Evolutionary conservation across 2,113 vertebrate genomes (phyloP).

Genomic region (Lophius piscatorius): DNA sequence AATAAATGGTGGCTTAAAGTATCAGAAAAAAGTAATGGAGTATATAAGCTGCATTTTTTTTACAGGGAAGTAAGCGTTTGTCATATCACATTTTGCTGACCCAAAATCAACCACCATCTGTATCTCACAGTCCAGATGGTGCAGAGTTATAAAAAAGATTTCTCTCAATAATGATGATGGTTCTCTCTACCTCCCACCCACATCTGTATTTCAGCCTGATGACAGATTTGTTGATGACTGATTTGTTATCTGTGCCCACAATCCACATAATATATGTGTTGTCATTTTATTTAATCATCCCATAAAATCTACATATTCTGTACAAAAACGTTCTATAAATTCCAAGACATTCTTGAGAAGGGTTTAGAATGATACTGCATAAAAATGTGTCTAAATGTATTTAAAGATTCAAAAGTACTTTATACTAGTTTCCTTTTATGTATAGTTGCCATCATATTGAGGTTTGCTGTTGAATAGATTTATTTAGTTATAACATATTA

Average conservation of each 20-base stretch:
- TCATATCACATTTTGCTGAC: too few species aligned
- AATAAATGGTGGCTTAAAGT: not conserved
- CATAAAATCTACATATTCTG: too few species aligned
- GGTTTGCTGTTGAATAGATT: too few species aligned
- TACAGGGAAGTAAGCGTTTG: too few species aligned
- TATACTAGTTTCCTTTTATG: not conserved
- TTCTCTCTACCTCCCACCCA: conserved; percentile 34
- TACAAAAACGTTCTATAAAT: too few species aligned
- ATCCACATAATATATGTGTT: not conserved
- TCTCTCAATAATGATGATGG: conserved; percentile 12
- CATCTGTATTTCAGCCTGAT: conserved; percentile 22
- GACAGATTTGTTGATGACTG: conserved; percentile 16
- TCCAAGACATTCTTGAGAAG: too few species aligned
- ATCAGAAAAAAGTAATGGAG: not conserved
- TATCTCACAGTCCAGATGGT: conserved; percentile 12
- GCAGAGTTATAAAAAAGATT: conserved; percentile 7
- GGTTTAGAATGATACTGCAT: too few species aligned
- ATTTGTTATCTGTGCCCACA: conserved; percentile 1
- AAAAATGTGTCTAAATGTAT: not conserved
- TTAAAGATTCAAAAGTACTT: too few species aligned
- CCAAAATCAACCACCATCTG: too few species aligned
- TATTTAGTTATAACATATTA: too few species aligned
- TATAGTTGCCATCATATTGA: conserved; percentile 28
- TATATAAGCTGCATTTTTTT: not conserved
- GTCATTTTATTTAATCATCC: not conserved